Percentiles rank a stretch among this genome's conserved stretches.
Evolutionary conservation across 30 jellyfish, hydroid and myxozoan genomes (phyloP).

Genomic region (Mastigias papua): DNA sequence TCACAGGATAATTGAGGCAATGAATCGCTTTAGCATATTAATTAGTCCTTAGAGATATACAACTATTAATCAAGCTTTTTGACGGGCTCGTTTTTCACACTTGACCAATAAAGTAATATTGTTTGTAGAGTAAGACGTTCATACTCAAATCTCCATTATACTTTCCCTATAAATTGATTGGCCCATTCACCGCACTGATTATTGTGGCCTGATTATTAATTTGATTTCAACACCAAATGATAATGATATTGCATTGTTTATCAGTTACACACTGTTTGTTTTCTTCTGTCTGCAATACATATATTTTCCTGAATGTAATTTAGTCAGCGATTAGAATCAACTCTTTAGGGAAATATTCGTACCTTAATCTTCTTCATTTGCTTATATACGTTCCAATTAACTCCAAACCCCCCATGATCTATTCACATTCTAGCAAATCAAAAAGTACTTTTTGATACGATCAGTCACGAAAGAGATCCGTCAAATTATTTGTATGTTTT

Average conservation of each 20-base stretch:
- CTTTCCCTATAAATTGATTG: constrained; percentile 16
- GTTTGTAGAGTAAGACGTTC: not conserved
- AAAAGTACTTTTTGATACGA: not conserved
- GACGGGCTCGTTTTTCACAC: not conserved
- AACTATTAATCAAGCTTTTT: constrained; percentile 1
- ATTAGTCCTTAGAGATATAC: constrained; percentile 6
- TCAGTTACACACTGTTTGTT: not conserved
- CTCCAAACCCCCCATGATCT: not conserved
- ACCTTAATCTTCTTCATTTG: not conserved
- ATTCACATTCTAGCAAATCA: not conserved
- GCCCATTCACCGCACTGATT: not conserved
- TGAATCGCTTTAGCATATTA: not conserved
- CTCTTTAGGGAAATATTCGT: not conserved
- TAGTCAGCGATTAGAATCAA: not conserved
- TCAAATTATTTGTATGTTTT: not conserved
- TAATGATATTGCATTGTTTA: not conserved
- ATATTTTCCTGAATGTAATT: not conserved
- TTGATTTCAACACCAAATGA: not conserved
- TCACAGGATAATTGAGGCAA: not conserved
- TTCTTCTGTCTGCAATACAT: not conserved
- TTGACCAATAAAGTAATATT: not conserved
- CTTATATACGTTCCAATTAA: not conserved
- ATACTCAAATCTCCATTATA: not conserved
- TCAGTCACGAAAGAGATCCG: not conserved
- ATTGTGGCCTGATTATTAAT: constrained; percentile 12